Base-by-base conservation (phyloP, 2,113 vertebrate genomes). In the Morphnarchus princeps region DNA sequence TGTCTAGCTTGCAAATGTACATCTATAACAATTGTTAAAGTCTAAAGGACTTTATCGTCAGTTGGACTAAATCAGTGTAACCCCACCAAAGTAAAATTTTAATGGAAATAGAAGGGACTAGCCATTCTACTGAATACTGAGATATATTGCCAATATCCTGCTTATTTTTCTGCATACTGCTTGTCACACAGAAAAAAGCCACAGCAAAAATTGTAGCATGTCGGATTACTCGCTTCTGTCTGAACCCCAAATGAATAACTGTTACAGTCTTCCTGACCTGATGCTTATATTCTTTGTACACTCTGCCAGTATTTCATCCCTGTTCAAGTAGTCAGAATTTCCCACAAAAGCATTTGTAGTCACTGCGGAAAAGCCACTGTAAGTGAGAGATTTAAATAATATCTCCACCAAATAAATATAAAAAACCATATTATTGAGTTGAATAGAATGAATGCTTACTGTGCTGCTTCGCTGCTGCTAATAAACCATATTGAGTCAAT, bases 331-430 rank as follows among this genome's bases (percentile, higher is more conserved):
- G 67, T 66, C 80, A 81, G 82, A 95, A 95, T 93, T 92, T 78
- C 52, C 11, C 38, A 83, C 47, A 91, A 84, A 92, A 91, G 36
- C 47, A 40, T 87, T 82, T 86, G 20, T 54, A 89, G 61, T 81
- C n/a, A 59, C n/a, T 52, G 55, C 0, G 1, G 59, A 84, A 93
- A 55, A 91, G 47, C 47, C 34, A 55, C 55, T 67, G 21, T 87
- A 81, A 93, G 36, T 66, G 49, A 90, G 47, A 95, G 77, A 82
- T 91, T 92, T 93, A 92, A 95, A 89, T 90, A 95, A 72, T 72
- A 79, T 63, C 57, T 67, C 65, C 40, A 79, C 59, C 40, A 93
- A 84, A 87, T 42, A 95, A 89, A 92, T 0, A 2, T 67, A 82
- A 94, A 96, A 88, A 77, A 6, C 15, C 34, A 66, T 87, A 50